These are phyloP conservation scores for Metalampra italica DNA, from an alignment of 2,888 invertebrate species.

Conservation along the genomic window DNA sequence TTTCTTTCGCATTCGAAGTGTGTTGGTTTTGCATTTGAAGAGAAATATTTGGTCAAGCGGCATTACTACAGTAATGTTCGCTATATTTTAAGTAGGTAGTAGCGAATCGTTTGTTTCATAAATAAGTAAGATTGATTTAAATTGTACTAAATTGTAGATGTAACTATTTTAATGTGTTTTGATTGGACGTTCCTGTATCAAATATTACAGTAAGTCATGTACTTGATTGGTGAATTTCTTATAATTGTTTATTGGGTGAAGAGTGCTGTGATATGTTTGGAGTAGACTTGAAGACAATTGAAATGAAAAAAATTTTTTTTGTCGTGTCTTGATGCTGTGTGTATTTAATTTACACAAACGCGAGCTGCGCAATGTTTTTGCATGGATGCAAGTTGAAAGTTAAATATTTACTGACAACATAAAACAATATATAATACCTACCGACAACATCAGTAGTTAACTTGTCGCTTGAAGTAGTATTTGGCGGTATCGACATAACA, in stretches of 20 bases:
- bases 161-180: no score
- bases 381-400: conserved; percentile 53
- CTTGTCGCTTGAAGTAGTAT: conserved; percentile 62
- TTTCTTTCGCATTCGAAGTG: no score
- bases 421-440: conserved; percentile 28
- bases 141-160: no score
- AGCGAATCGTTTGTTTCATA: neutral
- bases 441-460: conserved; percentile 43
- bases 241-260: conserved; percentile 22
- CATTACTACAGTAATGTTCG: no score
- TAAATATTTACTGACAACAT: conserved; percentile 28
- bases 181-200: conserved; percentile 18
- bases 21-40: no score
- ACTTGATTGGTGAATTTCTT: conserved; percentile 15
- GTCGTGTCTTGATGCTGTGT: conserved; percentile 28
- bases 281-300: neutral
- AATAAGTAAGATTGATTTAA: no score
- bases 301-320: conserved; percentile 10
- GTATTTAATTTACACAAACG: conserved; percentile 40
- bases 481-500: conserved; percentile 50
- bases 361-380: conserved; percentile 50
- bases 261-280: neutral
- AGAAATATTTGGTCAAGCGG: no score
- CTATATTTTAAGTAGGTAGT: neutral
- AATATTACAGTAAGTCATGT: conserved; percentile 28